Evolutionary conservation across 1,140 invertebrate species (phyloP), one percentile per base, ranked within the genome.

Genomic region (Nasonia vitripennis): DNA sequence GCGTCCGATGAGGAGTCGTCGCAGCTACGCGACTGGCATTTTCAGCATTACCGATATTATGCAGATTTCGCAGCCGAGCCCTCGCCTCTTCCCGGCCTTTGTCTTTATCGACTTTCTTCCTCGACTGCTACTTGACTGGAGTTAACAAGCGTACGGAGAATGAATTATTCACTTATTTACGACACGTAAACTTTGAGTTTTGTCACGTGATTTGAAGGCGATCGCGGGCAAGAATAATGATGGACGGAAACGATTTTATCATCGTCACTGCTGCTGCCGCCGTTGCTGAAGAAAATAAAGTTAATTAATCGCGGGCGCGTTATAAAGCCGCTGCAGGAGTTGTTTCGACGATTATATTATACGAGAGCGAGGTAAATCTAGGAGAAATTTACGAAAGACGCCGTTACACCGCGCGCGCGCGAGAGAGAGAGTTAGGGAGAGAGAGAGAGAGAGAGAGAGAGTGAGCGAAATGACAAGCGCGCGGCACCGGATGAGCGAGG

Each of bases 21-120:
- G 87, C 88, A 89, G 87, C 88, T 91, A 93, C 92, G 92, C 91
- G 91, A 92, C 91, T 91, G 88, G 92, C 91, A 93, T 93, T 93
- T 90, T 92, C 89, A 93, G 89, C 91, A 92, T 92, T 92, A 92
- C 90, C 89, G 91, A 93, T 93, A 93, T 93, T 93, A 93, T 93
- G 92, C 90, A 93, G 91, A 93, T 93, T 91, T 91, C 67, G 10
- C 62, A 45, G 45, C 55, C 70, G 27, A 12, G 68, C 82, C 70
- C 74, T 81, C 74, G 62, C 77, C 85, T 74, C 86, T 74, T n/a
- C n/a, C 37, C 14, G 7, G 7, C 7, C 81, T 23, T 62, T 62
- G 10, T 23, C 48, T 41, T n/a, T 17, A 71, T 55, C 48, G n/a
- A n/a, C 0, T 27, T 37, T 51, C 86, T 87, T 87, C 87, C 88